phyloP scores from a whole-genome alignment of 1,140 invertebrate species.

The Samia ricini region DNA sequence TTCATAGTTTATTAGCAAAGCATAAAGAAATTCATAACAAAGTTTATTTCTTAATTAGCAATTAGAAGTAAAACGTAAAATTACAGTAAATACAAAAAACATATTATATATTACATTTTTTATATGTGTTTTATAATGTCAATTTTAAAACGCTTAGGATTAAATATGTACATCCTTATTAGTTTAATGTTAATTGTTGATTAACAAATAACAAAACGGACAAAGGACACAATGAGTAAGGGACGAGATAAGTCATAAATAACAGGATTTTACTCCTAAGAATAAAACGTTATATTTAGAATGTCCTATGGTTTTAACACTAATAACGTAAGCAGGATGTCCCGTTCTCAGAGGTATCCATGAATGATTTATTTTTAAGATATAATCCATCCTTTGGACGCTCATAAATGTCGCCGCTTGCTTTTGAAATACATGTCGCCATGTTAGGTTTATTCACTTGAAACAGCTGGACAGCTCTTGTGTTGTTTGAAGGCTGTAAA shows the following conservation, averaged over 20 bases:
- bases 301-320: not conserved
- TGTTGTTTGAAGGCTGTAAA: not conserved
- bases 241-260: not conserved
- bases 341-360: constrained; percentile 26
- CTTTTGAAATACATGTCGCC: not conserved
- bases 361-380: constrained; percentile 10
- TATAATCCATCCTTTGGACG: constrained; percentile 10
- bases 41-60: too few species aligned
- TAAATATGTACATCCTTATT: too few species aligned
- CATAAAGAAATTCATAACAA: not conserved
- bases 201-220: not conserved
- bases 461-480: not conserved
- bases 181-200: not conserved
- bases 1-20: not conserved
- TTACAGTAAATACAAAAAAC: too few species aligned
- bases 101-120: too few species aligned
- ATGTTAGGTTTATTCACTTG: not conserved
- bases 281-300: not conserved
- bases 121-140: too few species aligned
- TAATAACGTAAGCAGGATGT: constrained; percentile 22
- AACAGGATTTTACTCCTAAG: not conserved
- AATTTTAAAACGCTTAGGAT: too few species aligned
- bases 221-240: not conserved
- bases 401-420: constrained; percentile 2
- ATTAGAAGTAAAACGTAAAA: too few species aligned